Evolutionary conservation across 2,113 vertebrate species (phyloP).

Genomic region (Dolichallabes microphthalmus): DNA sequence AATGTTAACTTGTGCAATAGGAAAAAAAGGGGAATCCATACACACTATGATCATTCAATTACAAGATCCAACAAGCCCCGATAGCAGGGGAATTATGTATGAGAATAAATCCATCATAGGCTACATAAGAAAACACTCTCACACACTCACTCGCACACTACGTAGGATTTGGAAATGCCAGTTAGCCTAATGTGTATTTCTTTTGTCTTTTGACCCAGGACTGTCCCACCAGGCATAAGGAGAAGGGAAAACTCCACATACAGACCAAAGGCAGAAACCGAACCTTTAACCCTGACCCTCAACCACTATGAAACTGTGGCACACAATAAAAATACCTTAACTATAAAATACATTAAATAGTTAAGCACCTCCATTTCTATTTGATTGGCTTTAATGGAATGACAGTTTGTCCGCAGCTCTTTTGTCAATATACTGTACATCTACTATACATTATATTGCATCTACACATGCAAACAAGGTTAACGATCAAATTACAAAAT

Average conservation of each 20-base stretch:
- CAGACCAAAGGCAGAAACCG: no score
- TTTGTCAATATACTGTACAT: no score
- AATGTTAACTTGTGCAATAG: background rate
- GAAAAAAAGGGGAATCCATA: background rate
- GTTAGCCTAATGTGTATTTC: no score
- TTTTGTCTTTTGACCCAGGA: no score
- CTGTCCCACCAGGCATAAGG: no score
- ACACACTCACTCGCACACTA: no score
- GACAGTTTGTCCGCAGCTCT: background rate
- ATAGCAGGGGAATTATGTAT: no score
- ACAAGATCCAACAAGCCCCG: background rate
- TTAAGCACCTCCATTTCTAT: background rate
- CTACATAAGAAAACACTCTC: no score
- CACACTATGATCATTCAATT: fast-evolving
- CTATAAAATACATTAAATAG: background rate
- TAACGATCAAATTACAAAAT: background rate
- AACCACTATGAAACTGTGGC: background rate
- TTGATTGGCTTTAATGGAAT: background rate
- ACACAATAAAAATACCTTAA: background rate
- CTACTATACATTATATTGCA: no score
- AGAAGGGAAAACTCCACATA: no score
- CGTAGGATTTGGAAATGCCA: no score
- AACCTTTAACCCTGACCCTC: no score
- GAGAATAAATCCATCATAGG: background rate
- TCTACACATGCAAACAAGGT: background rate